Evolutionary conservation across 2,888 invertebrate genomes (phyloP).

Genomic region (Branchellion lobata): DNA sequence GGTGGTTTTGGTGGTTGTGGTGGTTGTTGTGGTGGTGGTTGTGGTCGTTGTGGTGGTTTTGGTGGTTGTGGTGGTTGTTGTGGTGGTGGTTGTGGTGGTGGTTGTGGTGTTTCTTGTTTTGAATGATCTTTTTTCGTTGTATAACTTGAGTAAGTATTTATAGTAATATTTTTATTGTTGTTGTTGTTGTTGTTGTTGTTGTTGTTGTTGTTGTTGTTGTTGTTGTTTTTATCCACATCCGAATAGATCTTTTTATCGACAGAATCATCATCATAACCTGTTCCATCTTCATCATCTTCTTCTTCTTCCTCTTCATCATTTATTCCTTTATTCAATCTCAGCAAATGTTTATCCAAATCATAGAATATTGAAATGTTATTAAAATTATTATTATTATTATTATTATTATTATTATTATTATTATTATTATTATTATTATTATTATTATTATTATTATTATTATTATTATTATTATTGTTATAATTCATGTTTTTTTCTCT

Average conservation of each 20-base stretch:
- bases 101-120: no score
- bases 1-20: no score
- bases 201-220: no score
- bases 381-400: background rate
- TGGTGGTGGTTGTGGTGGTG: no score
- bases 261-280: no score
- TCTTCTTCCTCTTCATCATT: slow-evolving; percentile 1
- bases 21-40: no score
- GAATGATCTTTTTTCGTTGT: no score
- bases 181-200: background rate
- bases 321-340: background rate
- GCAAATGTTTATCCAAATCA: background rate
- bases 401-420: background rate
- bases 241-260: no score
- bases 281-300: no score
- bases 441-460: background rate
- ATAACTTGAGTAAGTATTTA: background rate
- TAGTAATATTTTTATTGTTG: background rate
- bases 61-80: no score
- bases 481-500: background rate
- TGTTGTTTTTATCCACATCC: no score
- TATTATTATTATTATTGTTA: slow-evolving; percentile 6
- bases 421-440: background rate
- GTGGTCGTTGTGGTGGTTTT: no score
- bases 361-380: background rate